Evolutionary conservation across 2,113 vertebrate species (phyloP).

Genomic region (Limanda limanda): DNA sequence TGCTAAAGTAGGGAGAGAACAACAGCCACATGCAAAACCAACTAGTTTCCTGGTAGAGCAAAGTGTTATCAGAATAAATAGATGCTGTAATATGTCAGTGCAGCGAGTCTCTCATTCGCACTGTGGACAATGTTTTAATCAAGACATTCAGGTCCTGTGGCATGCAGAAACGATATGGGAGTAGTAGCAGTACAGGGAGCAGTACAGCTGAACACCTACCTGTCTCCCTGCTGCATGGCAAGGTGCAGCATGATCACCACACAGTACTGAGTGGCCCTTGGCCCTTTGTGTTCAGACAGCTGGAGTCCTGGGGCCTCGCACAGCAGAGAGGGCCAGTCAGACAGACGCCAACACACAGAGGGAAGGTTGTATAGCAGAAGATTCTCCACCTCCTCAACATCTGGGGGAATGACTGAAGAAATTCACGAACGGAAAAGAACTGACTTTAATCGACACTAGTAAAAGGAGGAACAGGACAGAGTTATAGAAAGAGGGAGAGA

Average conservation of each 20-base stretch:
- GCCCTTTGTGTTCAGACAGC: conserved; percentile 76
- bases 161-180: not conserved
- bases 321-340: conserved; percentile 87
- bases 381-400: conserved; percentile 79
- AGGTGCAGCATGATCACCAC: conserved; percentile 86
- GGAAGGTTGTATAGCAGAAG: conserved; percentile 85
- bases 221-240: conserved; percentile 86
- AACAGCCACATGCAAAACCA: not conserved
- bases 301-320: conserved; percentile 76
- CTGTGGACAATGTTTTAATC: not conserved
- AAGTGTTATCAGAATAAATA: not conserved
- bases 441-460: not conserved
- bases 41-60: not conserved
- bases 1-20: not conserved
- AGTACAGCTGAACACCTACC: conserved; percentile 75
- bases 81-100: not conserved
- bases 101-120: not conserved
- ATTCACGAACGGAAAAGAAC: conserved; percentile 4
- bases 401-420: conserved; percentile 50
- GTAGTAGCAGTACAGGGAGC: not conserved
- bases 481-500: not conserved
- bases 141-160: not conserved
- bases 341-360: conserved; percentile 82
- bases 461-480: not conserved
- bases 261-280: conserved; percentile 85